These are phyloP conservation scores for Acanthosoma haemorrhoidale DNA, from an alignment of 2,888 invertebrate genomes.

Conservation along the genomic window DNA sequence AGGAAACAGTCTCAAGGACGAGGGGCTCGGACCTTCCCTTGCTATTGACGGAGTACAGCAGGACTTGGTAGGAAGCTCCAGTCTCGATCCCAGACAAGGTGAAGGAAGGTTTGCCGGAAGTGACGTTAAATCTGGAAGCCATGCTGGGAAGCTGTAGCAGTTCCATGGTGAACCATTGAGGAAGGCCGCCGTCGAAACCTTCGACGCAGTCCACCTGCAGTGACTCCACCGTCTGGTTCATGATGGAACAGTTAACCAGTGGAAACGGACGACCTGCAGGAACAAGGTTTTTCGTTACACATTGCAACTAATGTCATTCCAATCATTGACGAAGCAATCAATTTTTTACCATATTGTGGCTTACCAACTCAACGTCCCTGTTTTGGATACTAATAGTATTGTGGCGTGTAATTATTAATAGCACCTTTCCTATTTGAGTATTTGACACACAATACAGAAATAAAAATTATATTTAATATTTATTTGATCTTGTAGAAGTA, in stretches of 20 bases:
- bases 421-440: too few relatives aligned
- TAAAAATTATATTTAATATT: too few relatives aligned
- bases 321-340: too few relatives aligned
- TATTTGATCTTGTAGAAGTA: too few relatives aligned
- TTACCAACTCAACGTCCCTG: too few relatives aligned
- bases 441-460: too few relatives aligned
- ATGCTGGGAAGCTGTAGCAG: constrained; percentile 66
- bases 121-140: constrained; percentile 56
- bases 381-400: too few relatives aligned
- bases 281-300: too few relatives aligned
- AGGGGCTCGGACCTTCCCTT: constrained; percentile 81
- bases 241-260: constrained; percentile 80
- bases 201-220: constrained; percentile 80
- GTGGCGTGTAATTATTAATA: too few relatives aligned
- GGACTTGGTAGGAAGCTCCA: constrained; percentile 69
- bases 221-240: constrained; percentile 76
- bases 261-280: constrained; percentile 79
- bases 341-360: too few relatives aligned
- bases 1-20: constrained; percentile 74
- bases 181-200: constrained; percentile 81
- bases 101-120: constrained; percentile 60
- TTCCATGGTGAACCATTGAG: constrained; percentile 80
- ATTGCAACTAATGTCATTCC: too few relatives aligned
- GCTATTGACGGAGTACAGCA: constrained; percentile 78
- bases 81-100: constrained; percentile 61